phyloP scores from a whole-genome alignment of 2,113 vertebrate species.

The Hemiscyllium ocellatum region DNA sequence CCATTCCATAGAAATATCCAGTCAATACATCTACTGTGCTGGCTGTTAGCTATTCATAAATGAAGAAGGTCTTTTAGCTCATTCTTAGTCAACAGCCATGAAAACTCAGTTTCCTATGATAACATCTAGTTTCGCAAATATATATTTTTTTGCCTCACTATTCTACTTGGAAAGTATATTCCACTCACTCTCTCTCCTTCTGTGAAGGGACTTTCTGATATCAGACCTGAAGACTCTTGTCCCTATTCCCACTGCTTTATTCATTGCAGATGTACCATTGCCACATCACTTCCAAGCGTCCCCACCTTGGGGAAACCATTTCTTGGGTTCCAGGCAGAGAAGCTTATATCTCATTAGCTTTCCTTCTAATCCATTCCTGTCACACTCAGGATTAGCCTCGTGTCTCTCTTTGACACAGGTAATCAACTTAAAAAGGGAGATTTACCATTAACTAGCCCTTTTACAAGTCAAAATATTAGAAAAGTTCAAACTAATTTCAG shows the following conservation, averaged over 20 bases:
- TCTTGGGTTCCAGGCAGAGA: not conserved
- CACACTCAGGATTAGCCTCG: not conserved
- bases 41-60: no score
- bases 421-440: not conserved
- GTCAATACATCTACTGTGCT: not conserved
- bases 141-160: not conserved
- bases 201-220: not conserved
- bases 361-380: not conserved
- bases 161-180: not conserved
- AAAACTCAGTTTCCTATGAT: not conserved
- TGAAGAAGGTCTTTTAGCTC: not conserved
- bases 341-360: not conserved
- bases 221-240: not conserved
- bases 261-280: not conserved
- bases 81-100: not conserved
- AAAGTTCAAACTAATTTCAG: not conserved
- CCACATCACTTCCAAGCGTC: not conserved
- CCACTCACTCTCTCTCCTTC: not conserved
- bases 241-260: not conserved
- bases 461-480: slow-evolving; percentile 1
- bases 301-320: not conserved
- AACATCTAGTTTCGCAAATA: not conserved
- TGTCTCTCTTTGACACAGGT: slow-evolving; percentile 8
- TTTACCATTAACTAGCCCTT: not conserved
- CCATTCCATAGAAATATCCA: not conserved